These are phyloP conservation scores for Aegotheles bennettii DNA, from an alignment of 2,113 vertebrate genomes.

Conservation along the genomic window DNA sequence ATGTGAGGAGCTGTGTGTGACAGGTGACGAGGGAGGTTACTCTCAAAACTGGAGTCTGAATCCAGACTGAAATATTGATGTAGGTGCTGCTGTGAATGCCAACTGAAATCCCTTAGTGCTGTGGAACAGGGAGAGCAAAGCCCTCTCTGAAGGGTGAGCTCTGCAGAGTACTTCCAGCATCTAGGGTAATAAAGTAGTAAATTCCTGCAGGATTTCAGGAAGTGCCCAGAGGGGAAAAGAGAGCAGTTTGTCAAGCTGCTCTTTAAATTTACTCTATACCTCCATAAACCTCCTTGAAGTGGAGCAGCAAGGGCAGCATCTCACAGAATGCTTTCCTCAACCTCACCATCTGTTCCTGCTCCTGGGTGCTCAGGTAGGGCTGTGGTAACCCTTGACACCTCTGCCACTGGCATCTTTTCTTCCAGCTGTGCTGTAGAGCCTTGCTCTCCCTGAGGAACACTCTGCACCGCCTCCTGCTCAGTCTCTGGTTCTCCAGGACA, in stretches of 20 bases:
- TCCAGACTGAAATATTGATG: background rate
- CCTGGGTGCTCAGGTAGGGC: background rate
- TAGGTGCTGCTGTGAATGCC: background rate
- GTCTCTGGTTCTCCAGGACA: slow-evolving; percentile 69
- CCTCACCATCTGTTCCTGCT: background rate
- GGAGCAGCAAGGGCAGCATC: background rate
- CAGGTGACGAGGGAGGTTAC: background rate
- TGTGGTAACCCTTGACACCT: background rate
- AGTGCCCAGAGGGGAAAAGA: background rate
- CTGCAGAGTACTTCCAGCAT: background rate
- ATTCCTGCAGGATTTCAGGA: background rate
- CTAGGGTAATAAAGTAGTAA: background rate
- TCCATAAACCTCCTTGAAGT: background rate
- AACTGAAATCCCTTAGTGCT: background rate
- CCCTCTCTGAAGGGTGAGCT: background rate
- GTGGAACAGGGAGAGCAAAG: background rate
- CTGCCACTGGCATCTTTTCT: background rate
- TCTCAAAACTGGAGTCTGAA: background rate
- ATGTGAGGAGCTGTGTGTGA: background rate
- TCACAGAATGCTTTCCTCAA: slow-evolving; percentile 45
- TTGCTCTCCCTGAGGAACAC: background rate
- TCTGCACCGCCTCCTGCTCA: background rate
- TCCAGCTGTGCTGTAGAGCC: background rate
- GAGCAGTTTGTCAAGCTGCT: background rate
- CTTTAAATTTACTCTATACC: background rate